phyloP scores from a whole-genome alignment of 1,140 invertebrate species.

The Carposina sasakii region DNA sequence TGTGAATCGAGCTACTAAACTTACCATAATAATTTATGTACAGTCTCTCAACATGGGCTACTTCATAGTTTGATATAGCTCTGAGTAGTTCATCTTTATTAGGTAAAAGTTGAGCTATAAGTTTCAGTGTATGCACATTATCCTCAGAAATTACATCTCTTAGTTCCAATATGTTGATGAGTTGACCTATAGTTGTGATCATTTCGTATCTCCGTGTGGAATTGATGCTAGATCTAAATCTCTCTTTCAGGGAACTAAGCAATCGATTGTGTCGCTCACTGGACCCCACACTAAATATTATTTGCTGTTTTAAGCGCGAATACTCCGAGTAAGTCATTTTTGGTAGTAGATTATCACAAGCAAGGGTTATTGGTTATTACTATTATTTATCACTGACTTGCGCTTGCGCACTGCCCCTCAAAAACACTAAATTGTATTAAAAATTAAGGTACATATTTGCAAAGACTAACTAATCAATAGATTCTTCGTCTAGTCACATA shows the following conservation, averaged over 20 bases:
- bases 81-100: slow-evolving; percentile 34
- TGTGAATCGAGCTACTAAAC: slow-evolving; percentile 10
- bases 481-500: too few relatives aligned
- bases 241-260: slow-evolving; percentile 42
- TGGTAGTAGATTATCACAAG: not conserved
- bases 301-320: slow-evolving; percentile 38
- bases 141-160: slow-evolving; percentile 54
- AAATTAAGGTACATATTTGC: too few relatives aligned
- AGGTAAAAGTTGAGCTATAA: slow-evolving; percentile 35
- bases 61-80: slow-evolving; percentile 42
- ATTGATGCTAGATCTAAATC: slow-evolving; percentile 49
- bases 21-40: slow-evolving; percentile 43
- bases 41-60: slow-evolving; percentile 22
- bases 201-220: slow-evolving; percentile 50
- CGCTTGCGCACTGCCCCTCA: too few relatives aligned
- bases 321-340: slow-evolving; percentile 48
- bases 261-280: slow-evolving; percentile 39
- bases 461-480: too few relatives aligned
- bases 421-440: too few relatives aligned
- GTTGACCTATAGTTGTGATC: slow-evolving; percentile 40
- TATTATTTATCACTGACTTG: too few relatives aligned
- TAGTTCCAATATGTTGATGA: slow-evolving; percentile 51
- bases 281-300: slow-evolving; percentile 33
- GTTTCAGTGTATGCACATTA: slow-evolving; percentile 44
- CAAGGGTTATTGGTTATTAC: too few relatives aligned